Evolutionary conservation across 2,113 vertebrate genomes (phyloP), one percentile per base, ranked within the genome.

Genomic region (Burhinus bistriatus): DNA sequence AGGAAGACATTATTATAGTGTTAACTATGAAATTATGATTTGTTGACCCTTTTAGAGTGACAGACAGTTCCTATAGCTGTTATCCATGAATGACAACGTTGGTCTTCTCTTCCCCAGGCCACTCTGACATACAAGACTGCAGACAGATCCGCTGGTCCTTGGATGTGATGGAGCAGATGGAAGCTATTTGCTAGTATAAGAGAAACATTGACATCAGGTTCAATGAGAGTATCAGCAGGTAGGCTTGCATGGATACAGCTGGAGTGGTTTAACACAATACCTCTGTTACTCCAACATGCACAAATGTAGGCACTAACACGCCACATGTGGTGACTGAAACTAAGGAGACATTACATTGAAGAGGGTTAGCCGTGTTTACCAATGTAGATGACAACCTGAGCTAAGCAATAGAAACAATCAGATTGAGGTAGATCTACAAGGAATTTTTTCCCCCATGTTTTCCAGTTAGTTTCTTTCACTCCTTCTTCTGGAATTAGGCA

Each of bases 241-340:
- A 34, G 51, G 27, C 9, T 82, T 55, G 34, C 9, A 42, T 7
- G 19, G n/a, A 13, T 4, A 54, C 55, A 75, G 30, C 0, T 79
- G 52, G 61, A 51, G 29, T 7, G 9, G 11, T 72, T 68, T 15
- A 71, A 55, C 20, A 72, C 55, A 90, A 72, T 69, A 30, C 6
- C 26, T 75, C 27, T 3, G 1, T 40, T 71, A 54, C 3, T 30
- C 8, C 25, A 44, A 42, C 0, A 4, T 9, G 26, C 44, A 64
- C 19, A 49, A 54, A 29, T 4, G 14, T 30, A 34, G 14, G 16
- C 2, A 17, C 40, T 40, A 26, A 7, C 45, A 38, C 58, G 22
- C 52, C 2, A 1, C 0, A 1, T 25, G 14, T 9, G 12, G 32
- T 42, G 52, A n/a, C 0, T 29, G n/a, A 72, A 91, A 42, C 9